Conservation (phyloP, 2,888 invertebrate genomes). For the Lasioglossum oenotherae region DNA sequence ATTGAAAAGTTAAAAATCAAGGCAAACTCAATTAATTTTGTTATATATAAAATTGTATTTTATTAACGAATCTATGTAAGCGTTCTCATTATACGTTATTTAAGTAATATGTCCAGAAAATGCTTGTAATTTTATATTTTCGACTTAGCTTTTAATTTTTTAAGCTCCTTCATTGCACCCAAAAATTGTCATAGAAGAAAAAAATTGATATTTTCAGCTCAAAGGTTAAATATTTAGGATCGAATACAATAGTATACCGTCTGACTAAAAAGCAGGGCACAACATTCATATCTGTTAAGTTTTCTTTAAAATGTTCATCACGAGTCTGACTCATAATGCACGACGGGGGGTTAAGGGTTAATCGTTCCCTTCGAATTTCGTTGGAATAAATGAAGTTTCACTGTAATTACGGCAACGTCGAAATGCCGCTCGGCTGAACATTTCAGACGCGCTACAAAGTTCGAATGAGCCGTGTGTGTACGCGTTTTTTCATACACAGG, state of each 20-base stretch:
- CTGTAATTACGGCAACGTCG: neutral
- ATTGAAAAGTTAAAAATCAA: too few species aligned
- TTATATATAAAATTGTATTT: too few species aligned
- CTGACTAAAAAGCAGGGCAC: neutral
- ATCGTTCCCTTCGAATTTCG: neutral
- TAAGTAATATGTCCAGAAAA: too few species aligned
- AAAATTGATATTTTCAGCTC: too few species aligned
- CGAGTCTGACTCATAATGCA: neutral
- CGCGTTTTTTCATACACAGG: conserved; percentile 21
- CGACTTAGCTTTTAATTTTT: too few species aligned
- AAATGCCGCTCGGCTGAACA: neutral
- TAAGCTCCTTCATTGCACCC: too few species aligned
- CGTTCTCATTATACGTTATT: too few species aligned
- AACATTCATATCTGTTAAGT: neutral
- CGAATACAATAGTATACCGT: neutral
- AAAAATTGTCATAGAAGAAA: too few species aligned
- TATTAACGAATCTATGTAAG: too few species aligned
- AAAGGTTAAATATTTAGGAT: neutral
- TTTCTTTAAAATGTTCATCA: neutral
- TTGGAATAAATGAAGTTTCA: neutral
- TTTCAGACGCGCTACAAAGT: neutral
- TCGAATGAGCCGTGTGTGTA: neutral
- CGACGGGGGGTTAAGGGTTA: neutral
- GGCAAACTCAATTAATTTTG: too few species aligned
- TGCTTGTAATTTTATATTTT: too few species aligned